These are phyloP conservation scores for Trachurus trachurus DNA, from an alignment of 2,797 vertebrate genomes.

Conservation along the genomic window DNA sequence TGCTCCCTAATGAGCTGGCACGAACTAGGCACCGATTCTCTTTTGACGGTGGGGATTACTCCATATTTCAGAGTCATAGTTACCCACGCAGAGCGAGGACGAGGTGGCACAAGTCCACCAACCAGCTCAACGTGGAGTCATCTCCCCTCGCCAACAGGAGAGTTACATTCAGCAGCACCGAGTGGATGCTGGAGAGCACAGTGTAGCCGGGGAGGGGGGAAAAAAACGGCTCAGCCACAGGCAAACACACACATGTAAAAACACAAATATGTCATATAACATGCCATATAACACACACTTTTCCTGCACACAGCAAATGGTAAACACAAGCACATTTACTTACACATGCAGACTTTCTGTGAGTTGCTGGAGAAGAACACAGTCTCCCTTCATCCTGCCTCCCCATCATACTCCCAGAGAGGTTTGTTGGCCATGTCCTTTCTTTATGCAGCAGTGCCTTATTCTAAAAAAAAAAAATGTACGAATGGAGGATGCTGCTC, in stretches of 20 bases:
- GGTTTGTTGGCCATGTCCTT: slow-evolving; percentile 79
- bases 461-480: slow-evolving; percentile 79
- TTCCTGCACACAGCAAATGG: slow-evolving; percentile 55
- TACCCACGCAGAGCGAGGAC: slow-evolving; percentile 95
- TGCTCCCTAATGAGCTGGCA: slow-evolving; percentile 87
- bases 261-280: slow-evolving; percentile 65
- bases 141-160: slow-evolving; percentile 88
- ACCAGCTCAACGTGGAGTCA: slow-evolving; percentile 90
- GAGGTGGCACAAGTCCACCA: slow-evolving; percentile 93
- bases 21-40: slow-evolving; percentile 93
- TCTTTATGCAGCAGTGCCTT: slow-evolving; percentile 90
- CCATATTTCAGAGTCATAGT: slow-evolving; percentile 97
- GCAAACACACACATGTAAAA: slow-evolving; percentile 68
- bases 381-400: slow-evolving; percentile 75
- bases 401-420: slow-evolving; percentile 77
- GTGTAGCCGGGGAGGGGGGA: slow-evolving; percentile 26
- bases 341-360: slow-evolving; percentile 70
- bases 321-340: slow-evolving; percentile 70
- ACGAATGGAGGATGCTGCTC: slow-evolving; percentile 89
- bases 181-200: slow-evolving; percentile 98
- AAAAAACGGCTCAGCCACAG: slow-evolving; percentile 36
- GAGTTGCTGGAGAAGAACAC: slow-evolving; percentile 76
- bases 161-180: slow-evolving; percentile 95
- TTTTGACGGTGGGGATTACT: slow-evolving; percentile 92
- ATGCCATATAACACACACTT: slow-evolving; percentile 69